Conservation (phyloP, 2,113 vertebrate genomes). For the Apteryx owenii region DNA sequence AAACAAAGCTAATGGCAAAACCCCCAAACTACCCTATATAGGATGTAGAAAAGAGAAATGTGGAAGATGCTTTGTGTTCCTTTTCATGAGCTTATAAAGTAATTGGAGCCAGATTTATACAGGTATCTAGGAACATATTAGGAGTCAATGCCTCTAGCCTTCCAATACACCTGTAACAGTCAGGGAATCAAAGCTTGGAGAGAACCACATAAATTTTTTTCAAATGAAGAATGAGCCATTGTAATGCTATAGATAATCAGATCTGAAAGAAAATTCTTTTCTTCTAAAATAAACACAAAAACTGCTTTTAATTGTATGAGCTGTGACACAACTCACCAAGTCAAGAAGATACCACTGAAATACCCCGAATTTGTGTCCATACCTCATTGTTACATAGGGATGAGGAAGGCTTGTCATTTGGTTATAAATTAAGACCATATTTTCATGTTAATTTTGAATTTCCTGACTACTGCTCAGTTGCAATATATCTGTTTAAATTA, state of each 20-base stretch:
- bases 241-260: background rate
- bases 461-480: background rate
- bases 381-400: background rate
- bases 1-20: background rate
- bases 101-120: background rate
- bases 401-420: background rate
- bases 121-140: background rate
- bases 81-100: background rate
- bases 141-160: background rate
- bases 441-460: background rate
- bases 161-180: background rate
- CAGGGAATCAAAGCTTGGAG: background rate
- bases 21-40: background rate
- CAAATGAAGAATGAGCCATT: slow-evolving; percentile 8
- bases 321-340: background rate
- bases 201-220: background rate
- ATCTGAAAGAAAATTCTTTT: background rate
- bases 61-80: background rate
- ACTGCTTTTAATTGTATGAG: background rate
- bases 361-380: background rate
- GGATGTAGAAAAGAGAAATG: background rate
- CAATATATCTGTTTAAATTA: background rate
- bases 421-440: background rate
- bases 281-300: background rate
- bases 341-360: background rate